These are phyloP conservation scores for Tyrophagus putrescentiae DNA, from an alignment of 1,140 invertebrate species.

Conservation along the genomic window DNA sequence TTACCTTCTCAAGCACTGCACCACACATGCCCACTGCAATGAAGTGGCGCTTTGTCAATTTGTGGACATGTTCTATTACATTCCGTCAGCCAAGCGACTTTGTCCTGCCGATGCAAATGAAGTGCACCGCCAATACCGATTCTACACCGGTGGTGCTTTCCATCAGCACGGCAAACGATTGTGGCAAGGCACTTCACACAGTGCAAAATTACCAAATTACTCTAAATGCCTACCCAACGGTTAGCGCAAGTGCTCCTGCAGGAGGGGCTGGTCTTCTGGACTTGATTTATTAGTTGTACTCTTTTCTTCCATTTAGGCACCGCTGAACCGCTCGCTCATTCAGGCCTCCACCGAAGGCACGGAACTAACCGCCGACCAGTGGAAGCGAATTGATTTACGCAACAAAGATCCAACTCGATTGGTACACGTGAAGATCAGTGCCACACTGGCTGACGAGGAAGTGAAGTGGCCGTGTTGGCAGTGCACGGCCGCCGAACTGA, in stretches of 20 bases:
- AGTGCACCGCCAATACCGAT: background rate
- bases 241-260: background rate
- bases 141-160: background rate
- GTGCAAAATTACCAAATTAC: too few species aligned
- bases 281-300: background rate
- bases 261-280: background rate
- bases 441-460: background rate
- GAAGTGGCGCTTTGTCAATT: background rate
- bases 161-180: too few species aligned
- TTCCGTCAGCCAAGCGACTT: background rate
- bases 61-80: background rate
- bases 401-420: background rate
- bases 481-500: background rate
- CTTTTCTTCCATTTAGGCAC: background rate
- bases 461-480: background rate
- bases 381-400: constrained; percentile 8
- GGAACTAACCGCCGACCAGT: background rate
- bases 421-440: background rate
- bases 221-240: background rate
- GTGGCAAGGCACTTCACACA: too few species aligned
- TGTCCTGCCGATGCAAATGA: background rate
- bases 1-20: too few species aligned
- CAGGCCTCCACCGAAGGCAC: background rate
- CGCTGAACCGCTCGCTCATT: background rate
- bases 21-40: background rate